Evolutionary conservation across 2,888 invertebrate species (phyloP).

Genomic region (Orchestes rusci): DNA sequence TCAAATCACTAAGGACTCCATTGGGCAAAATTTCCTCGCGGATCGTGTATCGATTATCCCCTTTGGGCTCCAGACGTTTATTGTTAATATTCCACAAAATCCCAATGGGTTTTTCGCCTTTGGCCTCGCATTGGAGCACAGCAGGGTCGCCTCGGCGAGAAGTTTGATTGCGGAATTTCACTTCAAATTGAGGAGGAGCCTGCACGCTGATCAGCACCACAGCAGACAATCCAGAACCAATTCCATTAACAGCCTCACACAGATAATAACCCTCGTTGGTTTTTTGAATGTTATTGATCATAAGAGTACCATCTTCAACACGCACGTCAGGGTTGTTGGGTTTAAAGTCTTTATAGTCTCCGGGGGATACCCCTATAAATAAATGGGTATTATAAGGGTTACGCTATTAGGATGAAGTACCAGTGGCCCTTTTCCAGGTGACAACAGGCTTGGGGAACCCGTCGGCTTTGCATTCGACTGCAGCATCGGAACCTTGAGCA

Average conservation of each 20-base stretch:
- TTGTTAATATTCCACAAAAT: constrained; percentile 94
- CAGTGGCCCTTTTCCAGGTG: constrained; percentile 93
- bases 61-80: constrained; percentile 84
- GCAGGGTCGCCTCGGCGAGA: constrained; percentile 86
- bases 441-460: constrained; percentile 92
- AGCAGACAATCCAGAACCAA: constrained; percentile 90
- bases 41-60: constrained; percentile 80
- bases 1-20: constrained; percentile 77
- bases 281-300: constrained; percentile 85
- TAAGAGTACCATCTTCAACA: constrained; percentile 89
- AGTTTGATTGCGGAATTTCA: constrained; percentile 85
- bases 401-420: constrained; percentile 45
- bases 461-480: constrained; percentile 93
- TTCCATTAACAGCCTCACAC: constrained; percentile 93
- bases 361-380: constrained; percentile 72
- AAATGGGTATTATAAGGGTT: not conserved
- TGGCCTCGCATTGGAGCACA: constrained; percentile 85
- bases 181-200: constrained; percentile 90
- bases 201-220: constrained; percentile 91
- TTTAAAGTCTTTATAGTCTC: constrained; percentile 89
- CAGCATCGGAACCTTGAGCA: constrained; percentile 88
- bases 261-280: constrained; percentile 91
- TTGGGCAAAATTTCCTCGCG: constrained; percentile 82
- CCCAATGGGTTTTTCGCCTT: constrained; percentile 91
- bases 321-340: constrained; percentile 84